Base-by-base conservation (phyloP, 1,140 invertebrate species). In the Drepana arcuata region DNA sequence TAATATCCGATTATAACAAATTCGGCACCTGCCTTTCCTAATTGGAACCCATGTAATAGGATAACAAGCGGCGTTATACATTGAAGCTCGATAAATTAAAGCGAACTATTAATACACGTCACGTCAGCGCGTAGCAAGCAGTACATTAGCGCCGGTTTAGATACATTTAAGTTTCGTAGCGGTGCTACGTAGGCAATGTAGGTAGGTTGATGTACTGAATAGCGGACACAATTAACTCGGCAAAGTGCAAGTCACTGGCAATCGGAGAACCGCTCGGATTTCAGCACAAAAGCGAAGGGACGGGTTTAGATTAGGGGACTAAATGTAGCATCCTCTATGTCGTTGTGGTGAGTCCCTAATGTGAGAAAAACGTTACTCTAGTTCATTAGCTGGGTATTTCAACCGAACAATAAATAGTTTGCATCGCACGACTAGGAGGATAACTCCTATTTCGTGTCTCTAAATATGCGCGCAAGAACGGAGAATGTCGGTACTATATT, bases 171-270 rank as follows among this genome's bases (percentile, higher is more conserved):
- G 51, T 49, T 65, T 41, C 43, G 51, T 58, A 55, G 44, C 40
- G 29, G 27, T 16, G 43, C 29, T 41, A 46, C 43, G 29, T 31
- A 15, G 32, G 38, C 48, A 24, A n/a, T n/a, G n/a, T 41, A 40
- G 37, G 42, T 50, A 39, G 31, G 36, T 48, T 26, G 13, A 25
- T 14, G 13, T 31, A 16, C n/a, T n/a, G 16, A 5, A 24, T 44
- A 31, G 45, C 47, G 46, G 59, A 65, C 63, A 63, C 58, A 75
- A 75, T 79, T 75, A 78, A 72, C 59, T 71, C 50, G 38, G 58
- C 44, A 51, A 74, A 64, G 23, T 58, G 71, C 66, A 69, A 77
- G 74, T 79, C 74, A 79, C 49, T 50, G 43, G 56, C 65, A 72
- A 72, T 71, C 60, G 59, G 57, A 42, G 48, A 56, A n/a, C 51